Evolutionary conservation across 2,113 vertebrate species (phyloP), one percentile per base, ranked within the genome.

Genomic region (Ptilonorhynchus violaceus): DNA sequence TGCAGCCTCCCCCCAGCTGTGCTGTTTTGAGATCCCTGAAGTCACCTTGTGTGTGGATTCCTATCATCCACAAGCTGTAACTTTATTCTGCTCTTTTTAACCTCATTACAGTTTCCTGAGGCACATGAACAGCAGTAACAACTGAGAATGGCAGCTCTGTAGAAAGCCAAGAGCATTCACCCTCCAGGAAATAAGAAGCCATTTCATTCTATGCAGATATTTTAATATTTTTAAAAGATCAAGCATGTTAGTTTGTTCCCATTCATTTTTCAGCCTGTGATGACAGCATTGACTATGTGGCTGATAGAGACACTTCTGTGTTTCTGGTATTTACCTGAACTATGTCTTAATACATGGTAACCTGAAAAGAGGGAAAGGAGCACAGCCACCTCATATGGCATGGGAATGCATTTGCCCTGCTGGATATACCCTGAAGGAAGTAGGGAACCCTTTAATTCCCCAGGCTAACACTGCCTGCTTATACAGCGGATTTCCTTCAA

Each of bases 1-100:
- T 8, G 4, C 33, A 70, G 59, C 25, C 55, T 76, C 10, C 37
- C 22, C 20, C 16, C 0, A 1, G 17, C 62, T 6, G 1, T 0
- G 1, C 49, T 41, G 21, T 62, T 84, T 52, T 41, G 0, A 6
- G 28, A 76, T 49, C 24, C 35, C 33, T 70, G 39, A 59, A 60
- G 17, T 50, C 56, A 58, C 75, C 37, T 77, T 79, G 70, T 73
- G 14, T 30, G 12, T 49, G 28, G 55, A 53, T 86, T 81, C 47
- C 31, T 49, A 1, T 58, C 25, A 56, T n/a, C 50, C 39, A 6
- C 24, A 47, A 60, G 13, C 55, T 55, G 23, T 49, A 78, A 66
- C 63, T 68, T 85, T 67, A 27, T 72, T 92, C 23, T 72, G 33
- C 37, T 88, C 41, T 70, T 89, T 81, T 91, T 69, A 88, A 81